Evolutionary conservation across 2,888 invertebrate species (phyloP), one percentile per base, ranked within the genome.

Genomic region (Dynastes grantii): DNA sequence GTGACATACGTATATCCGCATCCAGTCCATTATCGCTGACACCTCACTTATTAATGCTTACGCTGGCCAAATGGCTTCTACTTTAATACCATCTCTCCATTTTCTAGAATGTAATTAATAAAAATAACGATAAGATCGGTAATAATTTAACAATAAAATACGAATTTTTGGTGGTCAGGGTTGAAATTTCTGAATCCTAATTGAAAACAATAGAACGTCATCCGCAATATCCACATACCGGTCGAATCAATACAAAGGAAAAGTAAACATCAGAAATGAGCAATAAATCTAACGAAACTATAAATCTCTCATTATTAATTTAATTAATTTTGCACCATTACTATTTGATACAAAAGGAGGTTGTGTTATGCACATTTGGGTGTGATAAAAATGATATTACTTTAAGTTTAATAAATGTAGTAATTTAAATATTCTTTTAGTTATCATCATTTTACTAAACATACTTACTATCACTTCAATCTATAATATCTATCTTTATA

Each of bases 1-100:
- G 94, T 85, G 97, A 98, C 89, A 93, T 97, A 81, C 92, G 93
- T 82, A 94, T 95, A 78, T 93, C 92, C 78, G 89, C 88, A 49
- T 87, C 88, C n/a, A 88, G 89, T 73, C 86, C 78, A n/a, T 29
- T 80, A 40, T 76, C 61, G 32, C 83, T 83, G 78, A 85, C 87
- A 76, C 87, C 89, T 32, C 88, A 89, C 81, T 81, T 90, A 71
- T 75, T 90, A 78, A 88, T 88, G 85, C 80, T 90, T 75, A 79
- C 89, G 78, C 81, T 88, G 79, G 89, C 87, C 82, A 90, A 89
- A 82, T 89, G 88, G 87, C 85, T 89, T 79, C 85, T 89, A 85
- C 85, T 85, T 82, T 86, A 85, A 86, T 84, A 81, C 76, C 76
- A 79, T 81, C 45, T 78, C 53, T 55, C 78, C 64, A 58, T 64